Evolutionary conservation across 64 coral and sea anemone genomes (phyloP), one percentile per base, ranked within the genome.

Genomic region (Actinia equina): DNA sequence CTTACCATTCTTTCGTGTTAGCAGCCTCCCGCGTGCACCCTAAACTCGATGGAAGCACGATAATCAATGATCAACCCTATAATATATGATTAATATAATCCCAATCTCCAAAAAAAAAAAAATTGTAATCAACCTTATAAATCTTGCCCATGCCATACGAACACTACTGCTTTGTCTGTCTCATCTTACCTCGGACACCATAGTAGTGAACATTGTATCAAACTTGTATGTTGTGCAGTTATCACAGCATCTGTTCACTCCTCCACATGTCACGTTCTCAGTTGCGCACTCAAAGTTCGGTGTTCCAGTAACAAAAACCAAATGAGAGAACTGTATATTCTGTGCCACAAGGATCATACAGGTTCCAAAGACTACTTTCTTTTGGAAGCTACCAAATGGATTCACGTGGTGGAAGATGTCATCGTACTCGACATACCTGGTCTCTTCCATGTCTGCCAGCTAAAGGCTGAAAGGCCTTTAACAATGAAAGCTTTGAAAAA

Each of bases 341-440:
- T 46, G 22, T 14, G 60, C 60, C 61, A 87, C 51, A 19, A 87
- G 37, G 3, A 87, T 62, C 46, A 87, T 65, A 43, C 60, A 71
- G 6, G 85, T 17, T 3, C 43, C 85, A 70, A 70, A 51, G 6
- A n/a, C 46, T 44, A 87, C 44, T 53, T 70, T 51, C 85, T 87
- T 87, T 61, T 87, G 85, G 43, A 74, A 87, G 19, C 85, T 44
- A 17, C 85, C 85, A 51, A 70, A 87, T 18, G 62, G 22, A n/a
- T 69, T 69, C 37, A 87, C 17, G 20, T 87, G 61, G 19, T 87
- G 43, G 22, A 87, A 87, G 65, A 87, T 71, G 69, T 87, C 63
- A n/a, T 87, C 85, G 44, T 70, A 87, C 52, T 87, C 63, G 37
- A 56, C 56, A 26, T 85, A 37, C 26, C 44, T 62, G 5, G 19